Evolutionary conservation across 2,888 invertebrate genomes (phyloP).

Genomic region (Eilema griseolum): DNA sequence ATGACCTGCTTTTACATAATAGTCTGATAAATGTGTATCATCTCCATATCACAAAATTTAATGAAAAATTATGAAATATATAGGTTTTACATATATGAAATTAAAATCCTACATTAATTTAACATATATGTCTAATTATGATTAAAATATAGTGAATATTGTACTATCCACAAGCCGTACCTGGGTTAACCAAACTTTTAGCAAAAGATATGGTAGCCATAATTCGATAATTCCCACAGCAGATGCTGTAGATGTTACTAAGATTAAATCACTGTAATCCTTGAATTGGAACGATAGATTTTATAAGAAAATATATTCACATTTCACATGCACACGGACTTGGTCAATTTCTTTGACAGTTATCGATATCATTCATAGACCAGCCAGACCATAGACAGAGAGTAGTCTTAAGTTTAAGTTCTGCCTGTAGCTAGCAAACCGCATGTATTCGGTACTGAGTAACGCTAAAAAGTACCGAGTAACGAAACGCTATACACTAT

Average conservation of each 20-base stretch:
- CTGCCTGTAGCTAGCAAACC: no score
- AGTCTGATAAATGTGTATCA: constrained; percentile 38
- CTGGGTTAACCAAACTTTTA: constrained; percentile 84
- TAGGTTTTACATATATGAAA: background rate
- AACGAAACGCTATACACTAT: no score
- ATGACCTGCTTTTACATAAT: constrained; percentile 68
- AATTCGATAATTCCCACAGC: constrained; percentile 53
- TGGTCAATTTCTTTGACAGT: constrained; percentile 12
- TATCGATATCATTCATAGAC: no score
- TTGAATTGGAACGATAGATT: constrained; percentile 7
- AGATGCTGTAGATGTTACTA: constrained; percentile 41
- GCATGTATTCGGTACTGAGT: no score
- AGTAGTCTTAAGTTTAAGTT: no score
- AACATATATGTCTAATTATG: background rate
- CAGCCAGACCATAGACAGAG: no score
- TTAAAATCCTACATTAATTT: background rate
- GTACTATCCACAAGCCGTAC: constrained; percentile 53
- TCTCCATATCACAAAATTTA: background rate
- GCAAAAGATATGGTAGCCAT: constrained; percentile 83
- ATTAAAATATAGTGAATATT: background rate
- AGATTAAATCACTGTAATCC: constrained; percentile 15
- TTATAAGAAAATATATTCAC: constrained; percentile 20
- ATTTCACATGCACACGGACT: constrained; percentile 21
- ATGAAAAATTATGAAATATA: background rate
- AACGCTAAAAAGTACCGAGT: no score